phyloP scores from a whole-genome alignment of 2,797 vertebrate species.

The Miichthys miiuy region DNA sequence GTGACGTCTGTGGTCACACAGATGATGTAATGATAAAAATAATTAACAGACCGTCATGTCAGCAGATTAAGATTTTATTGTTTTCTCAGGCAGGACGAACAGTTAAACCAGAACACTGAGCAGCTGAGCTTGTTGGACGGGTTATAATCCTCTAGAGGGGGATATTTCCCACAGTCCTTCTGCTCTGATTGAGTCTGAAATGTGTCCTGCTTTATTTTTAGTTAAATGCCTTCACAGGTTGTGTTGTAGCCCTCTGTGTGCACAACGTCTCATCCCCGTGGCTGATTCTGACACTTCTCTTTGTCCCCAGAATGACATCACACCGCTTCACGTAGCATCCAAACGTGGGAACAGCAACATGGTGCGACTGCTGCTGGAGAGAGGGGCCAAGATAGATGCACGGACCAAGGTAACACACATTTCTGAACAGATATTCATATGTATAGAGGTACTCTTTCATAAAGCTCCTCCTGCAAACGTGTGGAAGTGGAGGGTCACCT shows the following conservation, averaged over 20 bases:
- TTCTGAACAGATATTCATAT: too few species aligned
- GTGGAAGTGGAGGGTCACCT: neutral
- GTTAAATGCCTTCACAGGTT: neutral
- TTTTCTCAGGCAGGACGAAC: neutral
- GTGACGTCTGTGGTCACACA: too few species aligned
- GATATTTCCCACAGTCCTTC: slow-evolving; percentile 24
- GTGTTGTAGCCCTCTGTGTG: neutral
- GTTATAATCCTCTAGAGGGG: slow-evolving; percentile 56
- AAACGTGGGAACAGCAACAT: slow-evolving; percentile 97
- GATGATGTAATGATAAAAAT: neutral
- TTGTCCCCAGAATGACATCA: slow-evolving; percentile 93
- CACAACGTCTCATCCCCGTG: too few species aligned
- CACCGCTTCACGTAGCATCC: slow-evolving; percentile 95
- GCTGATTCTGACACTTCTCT: neutral
- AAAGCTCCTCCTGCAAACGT: neutral
- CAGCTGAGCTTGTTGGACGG: neutral
- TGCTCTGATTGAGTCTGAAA: neutral
- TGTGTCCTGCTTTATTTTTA: neutral
- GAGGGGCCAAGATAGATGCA: slow-evolving; percentile 95
- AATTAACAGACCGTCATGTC: neutral
- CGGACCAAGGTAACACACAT: slow-evolving; percentile 91
- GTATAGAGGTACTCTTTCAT: neutral
- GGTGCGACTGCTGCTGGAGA: slow-evolving; percentile 95
- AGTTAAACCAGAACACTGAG: too few species aligned
- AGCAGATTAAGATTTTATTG: neutral